Base-by-base conservation (phyloP, 2,888 invertebrate genomes). In the Troides aeacus region DNA sequence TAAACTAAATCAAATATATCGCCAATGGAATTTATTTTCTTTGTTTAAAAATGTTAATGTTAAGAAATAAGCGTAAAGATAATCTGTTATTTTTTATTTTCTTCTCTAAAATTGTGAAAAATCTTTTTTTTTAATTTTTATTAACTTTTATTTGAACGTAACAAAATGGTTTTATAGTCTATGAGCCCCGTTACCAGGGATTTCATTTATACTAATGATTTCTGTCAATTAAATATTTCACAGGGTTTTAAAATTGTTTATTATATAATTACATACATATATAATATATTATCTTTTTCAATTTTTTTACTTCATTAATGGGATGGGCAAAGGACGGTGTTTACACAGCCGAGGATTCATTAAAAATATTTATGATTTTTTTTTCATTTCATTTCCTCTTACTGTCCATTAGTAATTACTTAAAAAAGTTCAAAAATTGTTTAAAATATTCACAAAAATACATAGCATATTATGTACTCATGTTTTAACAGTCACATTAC, bases 141-240 rank as follows among this genome's bases (percentile, higher is more conserved):
- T 6, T 39, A 39, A 39, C 1, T 39, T 39, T 39, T 39, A 39
- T 39, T 46, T 46, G 12, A 46, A 46, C 15, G 12, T 12, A 46
- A 46, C 46, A 46, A 39, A 8, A 39, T 39, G 39, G 15, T 24
- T 21, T n/a, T 21, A 18, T 61, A 42, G 77, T 80, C 79, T 80
- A 81, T 78, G 77, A 78, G 77, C 78, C 83, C 83, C 70, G 24
- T 77, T 73, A 24, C 72, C 71, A 75, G 83, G 84, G 85, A 79
- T 84, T 85, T 87, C 74, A 81, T 84, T 91, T 89, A 85, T 79
- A 87, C 84, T 84, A 86, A 90, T 91, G 83, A 84, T 87, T 90
- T 90, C 78, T 76, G 92, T 92, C 92, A 92, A 92, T 92, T 92
- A 91, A 81, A 82, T 81, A 81, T 84, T 86, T 85, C 88, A 90